Conservation (phyloP, 2,888 invertebrate species). For the Lutraria lutraria region DNA sequence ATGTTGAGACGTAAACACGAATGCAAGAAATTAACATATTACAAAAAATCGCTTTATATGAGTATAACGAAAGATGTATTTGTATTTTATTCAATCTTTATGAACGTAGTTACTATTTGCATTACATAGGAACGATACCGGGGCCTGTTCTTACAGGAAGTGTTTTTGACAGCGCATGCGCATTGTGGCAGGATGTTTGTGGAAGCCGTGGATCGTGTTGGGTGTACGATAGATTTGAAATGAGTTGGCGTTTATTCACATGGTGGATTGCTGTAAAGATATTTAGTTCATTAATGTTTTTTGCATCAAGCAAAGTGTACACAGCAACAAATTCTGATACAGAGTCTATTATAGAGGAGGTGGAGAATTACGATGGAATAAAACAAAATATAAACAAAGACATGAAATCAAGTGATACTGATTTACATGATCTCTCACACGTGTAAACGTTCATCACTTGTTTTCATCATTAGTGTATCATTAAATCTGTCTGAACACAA, state of each 20-base stretch:
- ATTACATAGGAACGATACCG: constrained; percentile 87
- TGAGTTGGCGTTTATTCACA: constrained; percentile 86
- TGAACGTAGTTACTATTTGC: background rate
- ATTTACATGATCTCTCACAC: background rate
- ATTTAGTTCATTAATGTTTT: constrained; percentile 86
- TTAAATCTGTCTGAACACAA: too few species aligned
- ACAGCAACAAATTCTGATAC: constrained; percentile 30
- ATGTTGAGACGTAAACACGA: too few species aligned
- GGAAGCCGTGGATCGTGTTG: constrained; percentile 90
- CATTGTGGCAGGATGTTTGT: constrained; percentile 91
- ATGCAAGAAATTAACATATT: too few species aligned
- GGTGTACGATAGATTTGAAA: constrained; percentile 89
- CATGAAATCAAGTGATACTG: constrained; percentile 4
- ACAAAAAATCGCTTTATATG: too few species aligned
- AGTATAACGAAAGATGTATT: too few species aligned
- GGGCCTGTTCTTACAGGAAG: constrained; percentile 91
- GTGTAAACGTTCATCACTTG: background rate
- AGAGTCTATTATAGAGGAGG: background rate
- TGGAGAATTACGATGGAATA: background rate
- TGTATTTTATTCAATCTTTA: too few species aligned
- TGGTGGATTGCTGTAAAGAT: constrained; percentile 71
- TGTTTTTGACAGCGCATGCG: constrained; percentile 91
- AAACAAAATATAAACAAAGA: background rate
- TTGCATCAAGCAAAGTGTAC: constrained; percentile 90
- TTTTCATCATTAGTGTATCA: too few species aligned